Evolutionary conservation across 1,140 invertebrate genomes (phyloP).

Genomic region (Apis dorsata): DNA sequence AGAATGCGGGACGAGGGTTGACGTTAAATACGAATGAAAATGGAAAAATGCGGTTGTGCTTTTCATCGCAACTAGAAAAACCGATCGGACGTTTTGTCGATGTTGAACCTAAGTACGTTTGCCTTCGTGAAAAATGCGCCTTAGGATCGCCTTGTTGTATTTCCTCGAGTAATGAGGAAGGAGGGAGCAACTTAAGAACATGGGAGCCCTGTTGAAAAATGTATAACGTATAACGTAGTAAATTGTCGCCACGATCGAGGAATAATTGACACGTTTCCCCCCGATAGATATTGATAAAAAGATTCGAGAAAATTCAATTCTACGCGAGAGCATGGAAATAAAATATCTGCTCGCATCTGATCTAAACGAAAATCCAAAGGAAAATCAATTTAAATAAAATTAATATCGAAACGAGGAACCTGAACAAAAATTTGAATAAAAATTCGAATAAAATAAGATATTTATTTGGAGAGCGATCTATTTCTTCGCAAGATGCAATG

Average conservation of each 20-base stretch:
- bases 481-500: too few relatives aligned
- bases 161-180: conserved; percentile 56
- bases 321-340: too few relatives aligned
- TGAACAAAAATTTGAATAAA: too few relatives aligned
- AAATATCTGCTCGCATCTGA: too few relatives aligned
- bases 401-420: too few relatives aligned
- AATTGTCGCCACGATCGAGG: conserved; percentile 18
- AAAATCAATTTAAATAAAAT: too few relatives aligned
- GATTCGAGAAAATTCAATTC: background rate
- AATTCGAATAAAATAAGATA: too few relatives aligned
- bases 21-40: conserved; percentile 33
- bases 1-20: background rate
- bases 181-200: conserved; percentile 34
- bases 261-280: conserved; percentile 40
- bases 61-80: conserved; percentile 30
- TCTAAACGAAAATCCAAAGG: too few relatives aligned
- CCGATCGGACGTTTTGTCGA: conserved; percentile 40
- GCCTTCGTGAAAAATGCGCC: conserved; percentile 51
- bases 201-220: background rate
- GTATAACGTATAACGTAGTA: background rate
- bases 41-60: conserved; percentile 26
- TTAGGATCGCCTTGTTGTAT: conserved; percentile 19
- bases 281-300: background rate
- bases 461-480: too few relatives aligned
- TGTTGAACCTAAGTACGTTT: conserved; percentile 37